Base-by-base conservation (phyloP, 1,140 invertebrate species). In the Littorina saxatilis region DNA sequence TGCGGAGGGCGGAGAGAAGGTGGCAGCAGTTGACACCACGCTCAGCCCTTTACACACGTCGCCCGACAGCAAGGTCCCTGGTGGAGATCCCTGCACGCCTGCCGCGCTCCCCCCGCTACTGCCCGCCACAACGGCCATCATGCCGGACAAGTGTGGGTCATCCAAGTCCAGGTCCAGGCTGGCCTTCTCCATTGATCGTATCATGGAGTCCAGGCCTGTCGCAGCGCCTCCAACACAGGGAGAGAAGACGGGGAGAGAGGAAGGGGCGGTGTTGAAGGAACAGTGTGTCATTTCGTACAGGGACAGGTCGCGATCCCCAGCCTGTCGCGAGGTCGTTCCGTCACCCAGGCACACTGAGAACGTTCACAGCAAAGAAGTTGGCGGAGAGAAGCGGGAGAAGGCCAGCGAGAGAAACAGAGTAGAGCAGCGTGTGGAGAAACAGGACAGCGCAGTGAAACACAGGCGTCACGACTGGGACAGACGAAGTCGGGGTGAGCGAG, bases 151-250 rank as follows among this genome's bases (percentile, higher is more conserved):
- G n/a, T n/a, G n/a, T n/a, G n/a, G n/a, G n/a, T n/a, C n/a, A n/a
- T n/a, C n/a, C n/a, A n/a, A n/a, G 15, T 11, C 70, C 70, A 88
- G 86, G 81, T 83, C 86, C 27, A 82, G 82, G 58, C 84, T 90
- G 27, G 82, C 89, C 3, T 90, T 90, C 68, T 90, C 89, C n/a
- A 90, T 90, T 23, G 89, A 90, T 70, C 88, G 85, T 80, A 85
- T 90, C 27, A 90, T 90, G 73, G 88, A 80, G 84, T 79, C 82
- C 50, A 79, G 73, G 47, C 43, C 66, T 2, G 23, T 55, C 29
- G 47, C 17, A 7, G 5, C 58, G 9, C 9, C 9, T 13, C 58
- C 58, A 5, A 4, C 9, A 23, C 58, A n/a, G 58, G 20, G 58
- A 61, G n/a, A 61, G 58, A 23, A 9, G 4, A 23, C 7, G 58